A percentile compares a stretch with the other conserved stretches of the same genome.
phyloP scores from a whole-genome alignment of 2,888 invertebrate genomes.

The Rhagophthalmus giganteus region DNA sequence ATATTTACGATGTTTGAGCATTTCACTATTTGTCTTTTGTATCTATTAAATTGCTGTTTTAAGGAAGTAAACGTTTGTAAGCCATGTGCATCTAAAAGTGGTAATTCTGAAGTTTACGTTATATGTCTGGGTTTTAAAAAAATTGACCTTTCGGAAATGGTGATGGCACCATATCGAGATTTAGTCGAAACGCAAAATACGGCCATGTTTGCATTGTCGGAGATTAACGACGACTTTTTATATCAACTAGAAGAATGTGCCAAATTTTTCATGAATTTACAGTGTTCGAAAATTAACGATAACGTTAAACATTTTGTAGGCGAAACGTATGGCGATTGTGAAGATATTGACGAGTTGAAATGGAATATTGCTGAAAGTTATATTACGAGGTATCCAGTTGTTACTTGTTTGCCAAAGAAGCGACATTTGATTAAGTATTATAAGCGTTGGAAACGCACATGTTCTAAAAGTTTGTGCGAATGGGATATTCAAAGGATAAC shows the following conservation, averaged over 20 bases:
- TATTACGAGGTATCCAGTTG: background rate
- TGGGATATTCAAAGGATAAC: background rate
- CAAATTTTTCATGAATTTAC: conserved; percentile 67
- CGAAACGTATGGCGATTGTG: conserved; percentile 21
- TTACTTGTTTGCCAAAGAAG: conserved; percentile 3
- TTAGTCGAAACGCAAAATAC: conserved; percentile 44
- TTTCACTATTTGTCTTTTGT: conserved; percentile 76
- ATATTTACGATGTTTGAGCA: conserved; percentile 89
- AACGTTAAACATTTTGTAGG: conserved; percentile 66
- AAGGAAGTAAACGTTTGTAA: conserved; percentile 76
- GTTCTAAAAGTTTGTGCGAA: background rate
- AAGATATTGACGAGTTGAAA: background rate
- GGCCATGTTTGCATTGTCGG: conserved; percentile 64
- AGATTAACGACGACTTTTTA: conserved; percentile 67
- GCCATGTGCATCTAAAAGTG: conserved; percentile 90
- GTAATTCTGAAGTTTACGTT: conserved; percentile 92
- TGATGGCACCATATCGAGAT: conserved; percentile 57
- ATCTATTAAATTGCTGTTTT: conserved; percentile 77
- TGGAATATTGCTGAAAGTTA: conserved; percentile 54
- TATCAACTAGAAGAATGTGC: conserved; percentile 67
- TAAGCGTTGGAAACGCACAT: background rate
- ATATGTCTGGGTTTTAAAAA: conserved; percentile 70
- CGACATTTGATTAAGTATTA: background rate
- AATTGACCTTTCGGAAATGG: conserved; percentile 40
- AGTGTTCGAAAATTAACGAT: conserved; percentile 67